Conservation (phyloP, 2,888 invertebrate genomes). For the Cacoxenus indagator region DNA sequence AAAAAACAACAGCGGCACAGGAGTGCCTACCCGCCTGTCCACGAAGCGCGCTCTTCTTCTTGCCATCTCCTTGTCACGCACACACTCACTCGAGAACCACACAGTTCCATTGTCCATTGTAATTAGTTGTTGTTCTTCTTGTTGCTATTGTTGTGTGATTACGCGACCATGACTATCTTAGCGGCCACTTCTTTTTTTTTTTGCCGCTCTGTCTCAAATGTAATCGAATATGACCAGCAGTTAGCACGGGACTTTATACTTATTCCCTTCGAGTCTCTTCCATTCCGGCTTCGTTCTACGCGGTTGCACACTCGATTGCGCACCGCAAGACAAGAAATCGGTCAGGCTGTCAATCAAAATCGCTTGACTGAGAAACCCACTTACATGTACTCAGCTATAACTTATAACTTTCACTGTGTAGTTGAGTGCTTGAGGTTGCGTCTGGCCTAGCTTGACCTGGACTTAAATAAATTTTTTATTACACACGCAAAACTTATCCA, state of each 20-base stretch:
- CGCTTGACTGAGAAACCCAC: background rate
- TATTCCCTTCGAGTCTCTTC: too few species aligned
- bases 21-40: background rate
- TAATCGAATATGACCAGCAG: background rate
- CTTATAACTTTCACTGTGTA: constrained; percentile 12
- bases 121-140: constrained; percentile 14
- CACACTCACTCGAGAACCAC: background rate
- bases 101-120: constrained; percentile 13
- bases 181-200: background rate
- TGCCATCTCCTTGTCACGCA: background rate
- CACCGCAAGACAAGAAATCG: constrained; percentile 1
- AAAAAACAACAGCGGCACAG: constrained; percentile 16
- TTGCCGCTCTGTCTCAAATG: background rate
- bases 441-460: background rate
- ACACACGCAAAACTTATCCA: constrained; percentile 7
- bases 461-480: constrained; percentile 21
- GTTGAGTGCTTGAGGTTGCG: constrained; percentile 29
- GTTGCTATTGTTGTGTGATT: background rate
- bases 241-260: too few species aligned
- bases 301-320: constrained; percentile 6
- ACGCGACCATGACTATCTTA: constrained; percentile 15
- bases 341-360: constrained; percentile 13
- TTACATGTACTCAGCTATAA: background rate
- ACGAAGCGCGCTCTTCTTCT: background rate
- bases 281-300: background rate